A percentile compares a stretch with the other conserved stretches of the same genome.
Conservation (phyloP, 2,888 invertebrate genomes). For the Stratiomys singularior region DNA sequence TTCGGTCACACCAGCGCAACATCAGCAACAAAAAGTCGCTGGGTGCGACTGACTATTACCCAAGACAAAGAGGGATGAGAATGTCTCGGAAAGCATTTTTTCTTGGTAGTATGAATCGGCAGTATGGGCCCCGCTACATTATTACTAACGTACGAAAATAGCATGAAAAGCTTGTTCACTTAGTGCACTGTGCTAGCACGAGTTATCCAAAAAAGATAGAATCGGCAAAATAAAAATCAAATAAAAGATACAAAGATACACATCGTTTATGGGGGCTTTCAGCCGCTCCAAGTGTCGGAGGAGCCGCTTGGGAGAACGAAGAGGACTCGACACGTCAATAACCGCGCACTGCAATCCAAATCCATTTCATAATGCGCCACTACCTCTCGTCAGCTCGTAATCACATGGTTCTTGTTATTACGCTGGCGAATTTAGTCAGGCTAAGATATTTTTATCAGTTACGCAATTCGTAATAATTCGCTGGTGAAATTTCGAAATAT, state of each 20-base stretch:
- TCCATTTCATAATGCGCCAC: slow-evolving; percentile 13
- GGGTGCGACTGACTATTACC: not conserved
- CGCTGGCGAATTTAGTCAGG: not conserved
- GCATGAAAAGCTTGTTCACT: not conserved
- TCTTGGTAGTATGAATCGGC: too few species aligned
- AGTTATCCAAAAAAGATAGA: too few species aligned
- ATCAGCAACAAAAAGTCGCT: not conserved
- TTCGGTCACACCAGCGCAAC: not conserved
- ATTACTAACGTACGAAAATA: not conserved
- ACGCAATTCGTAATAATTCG: slow-evolving; percentile 26
- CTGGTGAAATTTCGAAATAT: slow-evolving; percentile 8
- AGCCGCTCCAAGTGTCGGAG: too few species aligned
- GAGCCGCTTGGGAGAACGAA: too few species aligned
- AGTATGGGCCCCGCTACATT: too few species aligned
- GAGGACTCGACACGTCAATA: not conserved
- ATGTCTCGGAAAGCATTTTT: too few species aligned
- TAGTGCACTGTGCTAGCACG: not conserved
- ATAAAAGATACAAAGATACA: too few species aligned
- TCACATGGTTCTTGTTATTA: slow-evolving; percentile 12
- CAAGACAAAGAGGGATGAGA: not conserved
- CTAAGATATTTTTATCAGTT: slow-evolving; percentile 29
- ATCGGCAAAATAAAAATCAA: too few species aligned
- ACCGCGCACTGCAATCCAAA: slow-evolving; percentile 9
- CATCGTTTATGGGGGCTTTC: not conserved
- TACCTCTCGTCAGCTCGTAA: slow-evolving; percentile 11